Evolutionary conservation across 2,113 vertebrate species (phyloP), one percentile per base, ranked within the genome.

Genomic region (Dromas ardeola): DNA sequence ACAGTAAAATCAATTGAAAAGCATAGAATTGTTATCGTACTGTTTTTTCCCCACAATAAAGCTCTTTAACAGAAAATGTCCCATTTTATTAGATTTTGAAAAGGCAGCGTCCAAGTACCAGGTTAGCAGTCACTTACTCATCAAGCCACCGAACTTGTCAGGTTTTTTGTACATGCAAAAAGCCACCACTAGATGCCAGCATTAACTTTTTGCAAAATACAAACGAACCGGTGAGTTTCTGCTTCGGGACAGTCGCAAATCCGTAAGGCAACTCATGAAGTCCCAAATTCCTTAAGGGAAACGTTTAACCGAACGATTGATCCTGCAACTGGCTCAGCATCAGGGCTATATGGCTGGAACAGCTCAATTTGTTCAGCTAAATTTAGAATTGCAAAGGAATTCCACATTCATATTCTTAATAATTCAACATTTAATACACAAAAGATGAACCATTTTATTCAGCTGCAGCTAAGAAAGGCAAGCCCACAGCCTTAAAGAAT

Each of bases 131-230:
- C 47, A 5, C 5, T 59, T 52, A 5, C 0, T 50, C 38, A 6
- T 9, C 25, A 45, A 38, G 6, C 6, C 23, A 10, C 20, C 27
- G 2, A 16, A 59, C 27, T 38, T 50, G 22, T 47, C 65, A 8
- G 14, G 2, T 7, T 65, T 80, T 83, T 70, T 23, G 63, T 47
- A 38, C 7, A 15, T 19, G 50, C 43, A 42, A 59, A 81, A 32
- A 58, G 3, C 5, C 2, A 76, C 84, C 96, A 77, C 86, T 55
- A 94, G 96, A 81, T 97, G 96, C 65, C 96, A 96, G 66, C 19
- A 36, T 49, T n/a, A 76, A 82, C 95, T 63, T 32, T 76, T 78
- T 61, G 23, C 49, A 94, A 72, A 72, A 52, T 5, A 7, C n/a
- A 13, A 27, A 19, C 1, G 1, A 58, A 9, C 5, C 0, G 0